Evolutionary conservation across 2,888 invertebrate genomes (phyloP), one percentile per base, ranked within the genome.

Genomic region (Boloria selene): DNA sequence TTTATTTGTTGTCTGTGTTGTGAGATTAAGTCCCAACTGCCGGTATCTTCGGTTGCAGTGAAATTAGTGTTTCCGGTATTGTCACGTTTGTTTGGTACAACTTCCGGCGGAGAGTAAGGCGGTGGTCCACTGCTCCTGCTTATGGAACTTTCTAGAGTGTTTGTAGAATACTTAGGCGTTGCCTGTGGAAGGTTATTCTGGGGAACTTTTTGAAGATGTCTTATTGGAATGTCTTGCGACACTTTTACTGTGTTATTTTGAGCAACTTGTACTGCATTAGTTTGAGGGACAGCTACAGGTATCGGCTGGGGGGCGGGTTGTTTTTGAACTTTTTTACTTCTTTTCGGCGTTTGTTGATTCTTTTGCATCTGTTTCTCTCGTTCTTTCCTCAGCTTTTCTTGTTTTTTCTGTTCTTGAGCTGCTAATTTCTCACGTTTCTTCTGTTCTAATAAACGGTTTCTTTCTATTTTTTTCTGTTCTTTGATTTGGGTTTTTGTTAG

Each of bases 11-110:
- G 75, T 52, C 94, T 86, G 74, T 94, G 94, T 65, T 93, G 86
- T 0, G 90, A 86, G 69, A 94, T 87, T 68, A 93, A 81, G 49
- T 93, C 92, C 93, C 93, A 93, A 63, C 90, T 93, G 64, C 84
- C 85, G 0, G 75, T 50, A 4, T 75, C 71, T 5, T 80, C 75
- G 0, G 85, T 84, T 64, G 86, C 85, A 4, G 78, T 75, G 60
- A 84, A 90, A 44, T 75, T 85, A 0, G 85, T 85, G 60, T 91
- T 88, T 3, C 83, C 81, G 6, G 78, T 80, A 7, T 72, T 74
- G 45, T 86, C 85, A 13, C 63, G 75, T 10, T 72, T 69, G n/a
- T 79, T 84, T 14, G 75, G 75, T 1, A 68, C 73, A 6, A 72
- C 71, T 26, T 74, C 76, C 16, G 72, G 65, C 5, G 54, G 63